Evolutionary conservation across 2,797 vertebrate genomes (phyloP).

Genomic region (Parauchenoglanis punctatus): DNA sequence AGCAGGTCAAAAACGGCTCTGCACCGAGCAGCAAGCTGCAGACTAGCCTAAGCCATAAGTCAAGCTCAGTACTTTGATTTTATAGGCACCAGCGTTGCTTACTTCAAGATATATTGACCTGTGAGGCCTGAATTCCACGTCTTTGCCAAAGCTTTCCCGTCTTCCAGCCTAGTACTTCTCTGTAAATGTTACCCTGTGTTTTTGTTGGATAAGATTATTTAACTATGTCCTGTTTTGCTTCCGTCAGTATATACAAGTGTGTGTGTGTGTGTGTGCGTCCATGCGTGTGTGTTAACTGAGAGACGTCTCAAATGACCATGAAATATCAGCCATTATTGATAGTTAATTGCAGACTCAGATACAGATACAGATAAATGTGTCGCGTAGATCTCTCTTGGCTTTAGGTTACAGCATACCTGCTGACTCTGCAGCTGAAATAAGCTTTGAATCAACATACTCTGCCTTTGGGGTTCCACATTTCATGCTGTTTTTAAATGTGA

Average conservation of each 20-base stretch:
- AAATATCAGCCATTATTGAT: slow-evolving; percentile 39
- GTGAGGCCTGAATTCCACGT: slow-evolving; percentile 17
- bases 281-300: slow-evolving; percentile 22
- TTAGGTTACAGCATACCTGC: slow-evolving; percentile 22
- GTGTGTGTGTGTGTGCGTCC: no score
- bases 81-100: slow-evolving; percentile 34
- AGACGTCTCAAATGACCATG: slow-evolving; percentile 59
- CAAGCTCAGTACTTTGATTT: slow-evolving; percentile 39
- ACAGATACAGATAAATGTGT: slow-evolving; percentile 23
- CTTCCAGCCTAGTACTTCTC: slow-evolving; percentile 40
- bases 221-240: slow-evolving; percentile 43
- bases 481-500: slow-evolving; percentile 28
- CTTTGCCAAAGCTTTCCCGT: slow-evolving; percentile 53
- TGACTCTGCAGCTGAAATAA: slow-evolving; percentile 31
- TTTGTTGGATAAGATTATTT: slow-evolving; percentile 51
- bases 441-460: slow-evolving; percentile 19
- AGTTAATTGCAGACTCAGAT: slow-evolving; percentile 20
- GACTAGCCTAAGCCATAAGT: slow-evolving; percentile 34
- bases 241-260: slow-evolving; percentile 16
- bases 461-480: slow-evolving; percentile 24
- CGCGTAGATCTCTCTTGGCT: slow-evolving; percentile 13
- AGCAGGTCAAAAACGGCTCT: slow-evolving; percentile 56
- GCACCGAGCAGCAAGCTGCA: slow-evolving; percentile 31
- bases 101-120: slow-evolving; percentile 44
- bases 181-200: slow-evolving; percentile 56